These are phyloP conservation scores for Mythimna albipuncta DNA, from an alignment of 2,888 invertebrate species.

Conservation along the genomic window DNA sequence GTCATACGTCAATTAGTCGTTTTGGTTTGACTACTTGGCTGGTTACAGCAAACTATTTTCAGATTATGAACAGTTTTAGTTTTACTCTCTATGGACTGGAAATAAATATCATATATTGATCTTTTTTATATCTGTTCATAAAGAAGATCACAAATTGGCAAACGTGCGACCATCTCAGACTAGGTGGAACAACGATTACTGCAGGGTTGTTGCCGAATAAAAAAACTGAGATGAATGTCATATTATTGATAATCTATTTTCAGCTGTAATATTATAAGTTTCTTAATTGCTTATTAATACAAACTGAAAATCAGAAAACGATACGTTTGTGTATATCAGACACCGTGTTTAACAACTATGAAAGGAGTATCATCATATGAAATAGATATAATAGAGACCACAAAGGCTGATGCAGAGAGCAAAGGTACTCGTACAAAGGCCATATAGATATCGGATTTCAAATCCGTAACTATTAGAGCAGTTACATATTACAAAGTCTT, in stretches of 20 bases:
- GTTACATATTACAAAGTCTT: not conserved
- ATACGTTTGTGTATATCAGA: not conserved
- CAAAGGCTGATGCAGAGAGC: not conserved
- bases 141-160: not conserved
- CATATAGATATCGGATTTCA: conserved; percentile 8
- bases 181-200: not conserved
- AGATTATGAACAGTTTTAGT: not conserved
- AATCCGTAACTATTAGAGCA: not conserved
- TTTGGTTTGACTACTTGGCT: not conserved
- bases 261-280: not conserved
- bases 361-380: not conserved
- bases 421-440: not conserved
- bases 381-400: not conserved
- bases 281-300: not conserved
- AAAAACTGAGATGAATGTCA: not conserved
- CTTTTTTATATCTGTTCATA: no score
- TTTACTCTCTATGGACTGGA: not conserved
- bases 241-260: not conserved
- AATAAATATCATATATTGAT: no score
- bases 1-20: not conserved
- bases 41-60: not conserved
- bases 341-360: no score
- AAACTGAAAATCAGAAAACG: no score
- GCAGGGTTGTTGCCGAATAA: not conserved
- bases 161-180: not conserved